Percentiles rank a stretch among this genome's conserved stretches.
Conservation (phyloP, 2,888 invertebrate species). For the Rotaria magnacalcarata region DNA sequence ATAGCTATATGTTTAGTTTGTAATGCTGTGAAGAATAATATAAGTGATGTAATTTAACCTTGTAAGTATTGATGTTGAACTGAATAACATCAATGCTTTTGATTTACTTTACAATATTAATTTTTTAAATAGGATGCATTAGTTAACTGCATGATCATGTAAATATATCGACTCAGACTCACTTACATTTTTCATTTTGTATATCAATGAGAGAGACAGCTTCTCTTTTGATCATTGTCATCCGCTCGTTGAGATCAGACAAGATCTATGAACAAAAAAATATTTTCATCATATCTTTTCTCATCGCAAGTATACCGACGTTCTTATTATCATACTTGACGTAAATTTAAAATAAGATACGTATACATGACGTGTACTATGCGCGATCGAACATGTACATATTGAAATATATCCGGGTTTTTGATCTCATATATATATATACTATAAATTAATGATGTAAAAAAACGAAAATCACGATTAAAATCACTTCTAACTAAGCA, state of each 20-base stretch:
- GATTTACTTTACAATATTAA: neutral
- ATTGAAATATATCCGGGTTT: neutral
- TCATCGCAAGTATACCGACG: neutral
- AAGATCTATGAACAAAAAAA: neutral
- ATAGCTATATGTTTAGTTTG: neutral
- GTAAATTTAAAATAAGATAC: neutral
- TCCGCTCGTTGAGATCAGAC: neutral
- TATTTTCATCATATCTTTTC: neutral
- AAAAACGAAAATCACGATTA: neutral
- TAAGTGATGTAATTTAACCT: neutral
- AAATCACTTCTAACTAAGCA: neutral
- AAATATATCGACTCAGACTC: neutral
- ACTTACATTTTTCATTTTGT: neutral
- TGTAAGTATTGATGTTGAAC: neutral
- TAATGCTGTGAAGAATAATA: neutral
- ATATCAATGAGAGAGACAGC: neutral
- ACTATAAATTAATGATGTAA: constrained; percentile 7
- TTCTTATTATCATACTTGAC: neutral
- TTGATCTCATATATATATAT: neutral
- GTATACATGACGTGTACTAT: neutral
- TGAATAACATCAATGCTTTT: neutral
- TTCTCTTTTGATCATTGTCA: neutral
- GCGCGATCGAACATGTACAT: neutral
- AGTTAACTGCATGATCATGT: neutral
- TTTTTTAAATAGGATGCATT: neutral